phyloP scores from a whole-genome alignment of 2,113 vertebrate species.

The Potamarius usumacintae region DNA sequence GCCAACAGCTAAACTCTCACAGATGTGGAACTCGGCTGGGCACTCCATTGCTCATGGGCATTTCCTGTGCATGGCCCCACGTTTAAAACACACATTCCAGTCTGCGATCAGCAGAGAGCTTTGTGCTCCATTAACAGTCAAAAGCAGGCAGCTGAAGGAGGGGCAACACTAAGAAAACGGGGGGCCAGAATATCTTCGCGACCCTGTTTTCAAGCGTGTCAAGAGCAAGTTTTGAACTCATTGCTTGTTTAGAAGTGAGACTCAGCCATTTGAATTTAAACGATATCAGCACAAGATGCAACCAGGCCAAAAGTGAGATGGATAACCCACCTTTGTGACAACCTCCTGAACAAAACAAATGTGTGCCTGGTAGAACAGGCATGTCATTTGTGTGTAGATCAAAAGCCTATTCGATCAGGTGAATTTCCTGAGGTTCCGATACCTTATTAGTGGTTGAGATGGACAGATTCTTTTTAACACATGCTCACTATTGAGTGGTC shows the following conservation, averaged over 20 bases:
- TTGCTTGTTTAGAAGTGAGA: background rate
- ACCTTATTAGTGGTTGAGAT: background rate
- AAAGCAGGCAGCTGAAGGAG: background rate
- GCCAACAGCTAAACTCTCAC: slow-evolving; percentile 70
- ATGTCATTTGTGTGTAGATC: background rate
- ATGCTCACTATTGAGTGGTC: background rate
- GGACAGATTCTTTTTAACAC: background rate
- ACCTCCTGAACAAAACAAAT: background rate
- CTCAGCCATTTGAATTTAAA: background rate
- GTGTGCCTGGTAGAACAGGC: background rate
- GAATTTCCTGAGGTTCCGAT: background rate
- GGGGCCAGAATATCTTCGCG: background rate
- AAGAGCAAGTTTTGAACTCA: background rate
- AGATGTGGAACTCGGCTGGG: slow-evolving; percentile 67
- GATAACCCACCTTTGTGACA: background rate
- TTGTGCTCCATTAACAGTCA: slow-evolving; percentile 36
- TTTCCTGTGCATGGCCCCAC: slow-evolving; percentile 71
- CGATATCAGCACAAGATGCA: background rate
- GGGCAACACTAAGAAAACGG: slow-evolving; percentile 1
- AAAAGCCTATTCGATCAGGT: background rate
- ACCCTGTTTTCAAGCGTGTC: background rate
- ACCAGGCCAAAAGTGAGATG: background rate
- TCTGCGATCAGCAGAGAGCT: slow-evolving; percentile 51
- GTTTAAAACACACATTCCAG: slow-evolving; percentile 65
- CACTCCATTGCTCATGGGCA: slow-evolving; percentile 67